A percentile compares a stretch with the other conserved stretches of the same genome.
Conservation (phyloP, 2,888 invertebrate species). For the Sacculina carcini region DNA sequence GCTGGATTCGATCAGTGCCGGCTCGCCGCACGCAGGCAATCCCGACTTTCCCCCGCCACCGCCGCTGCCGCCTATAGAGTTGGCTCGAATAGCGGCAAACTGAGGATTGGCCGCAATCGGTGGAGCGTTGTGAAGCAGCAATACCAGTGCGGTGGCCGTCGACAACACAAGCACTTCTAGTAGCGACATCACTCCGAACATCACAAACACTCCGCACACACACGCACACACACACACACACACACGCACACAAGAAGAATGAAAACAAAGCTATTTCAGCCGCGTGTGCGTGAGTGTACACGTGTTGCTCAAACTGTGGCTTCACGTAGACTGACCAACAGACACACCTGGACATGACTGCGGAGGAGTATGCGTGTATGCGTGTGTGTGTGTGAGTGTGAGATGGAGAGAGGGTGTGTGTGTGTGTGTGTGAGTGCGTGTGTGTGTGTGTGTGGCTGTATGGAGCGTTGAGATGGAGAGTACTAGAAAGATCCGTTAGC, state of each 20-base stretch:
- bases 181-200: too few species aligned
- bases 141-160: too few species aligned
- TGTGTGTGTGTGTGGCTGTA: background rate
- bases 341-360: background rate
- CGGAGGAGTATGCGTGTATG: background rate
- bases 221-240: background rate
- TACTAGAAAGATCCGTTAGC: too few species aligned
- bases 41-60: conserved; percentile 18
- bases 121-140: too few species aligned
- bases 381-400: background rate
- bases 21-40: conserved; percentile 18
- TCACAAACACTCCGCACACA: background rate
- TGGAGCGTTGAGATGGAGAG: too few species aligned
- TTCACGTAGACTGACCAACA: background rate
- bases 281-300: background rate
- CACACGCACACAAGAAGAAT: conserved; percentile 2
- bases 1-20: too few species aligned
- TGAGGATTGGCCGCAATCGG: too few species aligned
- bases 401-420: background rate
- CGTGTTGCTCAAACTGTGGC: background rate
- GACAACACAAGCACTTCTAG: too few species aligned
- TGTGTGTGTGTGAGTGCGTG: background rate
- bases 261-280: background rate
- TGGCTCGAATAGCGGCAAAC: too few species aligned
- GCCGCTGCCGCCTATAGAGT: too few species aligned